phyloP scores from a whole-genome alignment of 2,888 invertebrate species.

The Drosophila siamana region DNA sequence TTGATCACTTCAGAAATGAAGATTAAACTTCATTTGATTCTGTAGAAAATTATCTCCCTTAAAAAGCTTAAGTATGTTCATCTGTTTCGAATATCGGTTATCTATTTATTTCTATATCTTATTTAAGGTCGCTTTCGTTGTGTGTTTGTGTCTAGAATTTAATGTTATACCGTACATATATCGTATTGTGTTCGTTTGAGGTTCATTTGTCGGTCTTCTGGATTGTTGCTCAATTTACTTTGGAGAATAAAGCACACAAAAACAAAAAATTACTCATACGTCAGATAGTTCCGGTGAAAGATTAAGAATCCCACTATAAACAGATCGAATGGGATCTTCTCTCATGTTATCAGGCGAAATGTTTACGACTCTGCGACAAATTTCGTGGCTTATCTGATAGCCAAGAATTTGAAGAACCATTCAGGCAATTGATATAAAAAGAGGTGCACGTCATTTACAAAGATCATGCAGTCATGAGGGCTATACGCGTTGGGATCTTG shows the following conservation, averaged over 20 bases:
- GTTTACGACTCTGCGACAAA: slow-evolving; percentile 63
- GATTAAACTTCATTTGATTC: no score
- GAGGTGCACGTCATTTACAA: not conserved
- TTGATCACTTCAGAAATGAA: not conserved
- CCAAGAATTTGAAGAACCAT: slow-evolving; percentile 26
- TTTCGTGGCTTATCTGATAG: slow-evolving; percentile 53
- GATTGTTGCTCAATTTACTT: slow-evolving; percentile 68
- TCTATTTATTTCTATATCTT: slow-evolving; percentile 33
- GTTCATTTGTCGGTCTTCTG: slow-evolving; percentile 56
- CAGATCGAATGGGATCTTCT: slow-evolving; percentile 57
- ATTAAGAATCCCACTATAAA: slow-evolving; percentile 45
- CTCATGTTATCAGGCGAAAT: slow-evolving; percentile 50
- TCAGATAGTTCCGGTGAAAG: slow-evolving; percentile 48
- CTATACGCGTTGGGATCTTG: slow-evolving; percentile 40
- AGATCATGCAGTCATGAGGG: slow-evolving; percentile 41
- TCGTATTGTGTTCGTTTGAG: slow-evolving; percentile 69
- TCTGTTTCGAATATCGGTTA: slow-evolving; percentile 27
- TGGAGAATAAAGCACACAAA: slow-evolving; percentile 67
- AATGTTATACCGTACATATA: slow-evolving; percentile 39
- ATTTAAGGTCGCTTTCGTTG: slow-evolving; percentile 46
- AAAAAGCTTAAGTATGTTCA: not conserved
- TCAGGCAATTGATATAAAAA: slow-evolving; percentile 28
- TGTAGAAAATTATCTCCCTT: not conserved
- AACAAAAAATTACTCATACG: slow-evolving; percentile 35
- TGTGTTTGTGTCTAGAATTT: slow-evolving; percentile 45